phyloP scores from a whole-genome alignment of 92 coral and sea anemone species.

The Zoanthus gigantus region DNA sequence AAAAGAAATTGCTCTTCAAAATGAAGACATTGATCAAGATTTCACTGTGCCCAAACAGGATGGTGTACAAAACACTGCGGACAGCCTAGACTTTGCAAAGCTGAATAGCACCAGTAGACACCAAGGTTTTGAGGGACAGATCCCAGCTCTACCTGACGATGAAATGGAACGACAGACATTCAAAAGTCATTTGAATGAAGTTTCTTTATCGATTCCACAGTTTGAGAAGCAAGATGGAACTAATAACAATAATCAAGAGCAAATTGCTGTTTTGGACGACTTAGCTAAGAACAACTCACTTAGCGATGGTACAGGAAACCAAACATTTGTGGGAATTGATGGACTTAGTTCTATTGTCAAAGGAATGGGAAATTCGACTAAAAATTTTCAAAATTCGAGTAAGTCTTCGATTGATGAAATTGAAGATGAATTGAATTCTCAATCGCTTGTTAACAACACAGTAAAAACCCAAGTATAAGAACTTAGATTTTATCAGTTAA shows the following conservation, averaged over 20 bases:
- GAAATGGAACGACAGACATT: background rate
- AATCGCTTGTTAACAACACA: background rate
- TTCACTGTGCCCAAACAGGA: background rate
- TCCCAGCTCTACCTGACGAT: background rate
- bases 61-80: background rate
- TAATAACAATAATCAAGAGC: background rate
- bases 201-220: background rate
- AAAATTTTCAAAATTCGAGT: background rate
- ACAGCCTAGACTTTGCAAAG: background rate
- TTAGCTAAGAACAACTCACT: constrained; percentile 7
- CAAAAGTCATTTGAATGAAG: background rate
- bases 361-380: background rate
- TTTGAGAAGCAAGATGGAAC: background rate
- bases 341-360: constrained; percentile 15
- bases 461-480: too few species aligned
- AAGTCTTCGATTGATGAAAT: background rate
- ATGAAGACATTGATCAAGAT: constrained; percentile 26
- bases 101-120: background rate
- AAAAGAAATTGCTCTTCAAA: constrained; percentile 33
- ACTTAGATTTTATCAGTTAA: too few species aligned
- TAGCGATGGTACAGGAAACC: background rate
- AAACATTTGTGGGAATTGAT: constrained; percentile 24
- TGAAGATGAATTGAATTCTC: constrained; percentile 27
- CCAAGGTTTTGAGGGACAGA: constrained; percentile 32
- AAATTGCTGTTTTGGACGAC: background rate